Evolutionary conservation across 2,888 invertebrate species (phyloP).

Genomic region (Lepidochrysops patricia): DNA sequence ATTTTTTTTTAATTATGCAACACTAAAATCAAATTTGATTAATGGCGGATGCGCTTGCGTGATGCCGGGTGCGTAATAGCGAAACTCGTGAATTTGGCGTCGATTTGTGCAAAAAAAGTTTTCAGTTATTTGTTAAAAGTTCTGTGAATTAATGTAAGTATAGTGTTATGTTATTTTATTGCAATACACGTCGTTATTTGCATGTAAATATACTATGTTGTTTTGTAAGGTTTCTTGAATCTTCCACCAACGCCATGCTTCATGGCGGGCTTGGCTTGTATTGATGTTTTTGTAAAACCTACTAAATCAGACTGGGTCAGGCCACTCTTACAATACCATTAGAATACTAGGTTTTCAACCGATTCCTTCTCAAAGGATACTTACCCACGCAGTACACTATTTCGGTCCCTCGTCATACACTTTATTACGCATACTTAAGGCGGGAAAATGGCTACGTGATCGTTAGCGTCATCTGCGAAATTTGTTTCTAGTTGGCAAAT

Average conservation of each 20-base stretch:
- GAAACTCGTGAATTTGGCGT: slow-evolving; percentile 60
- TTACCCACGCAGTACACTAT: not conserved
- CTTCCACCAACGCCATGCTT: slow-evolving; percentile 63
- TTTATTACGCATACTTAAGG: slow-evolving; percentile 28
- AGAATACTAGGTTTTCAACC: not conserved
- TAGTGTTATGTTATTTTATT: slow-evolving; percentile 18
- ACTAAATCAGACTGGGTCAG: not conserved
- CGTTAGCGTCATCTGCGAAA: slow-evolving; percentile 8
- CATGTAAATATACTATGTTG: slow-evolving; percentile 16
- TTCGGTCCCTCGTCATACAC: not conserved
- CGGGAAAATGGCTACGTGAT: slow-evolving; percentile 41
- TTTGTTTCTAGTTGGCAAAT: slow-evolving; percentile 30
- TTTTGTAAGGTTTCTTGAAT: slow-evolving; percentile 38
- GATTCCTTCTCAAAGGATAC: not conserved
- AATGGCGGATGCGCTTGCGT: slow-evolving; percentile 73
- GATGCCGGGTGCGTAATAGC: slow-evolving; percentile 71
- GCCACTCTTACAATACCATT: not conserved
- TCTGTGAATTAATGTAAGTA: slow-evolving; percentile 26
- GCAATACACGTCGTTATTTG: not conserved
- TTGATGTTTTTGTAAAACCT: slow-evolving; percentile 29
- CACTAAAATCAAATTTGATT: slow-evolving; percentile 25
- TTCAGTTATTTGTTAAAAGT: slow-evolving; percentile 27
- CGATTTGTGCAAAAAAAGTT: slow-evolving; percentile 47
- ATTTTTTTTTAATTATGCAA: not conserved
- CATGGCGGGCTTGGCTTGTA: slow-evolving; percentile 52